Percentiles rank a stretch among this genome's conserved stretches.
Conservation (phyloP, 2,888 invertebrate species). For the Synergus itoensis region DNA sequence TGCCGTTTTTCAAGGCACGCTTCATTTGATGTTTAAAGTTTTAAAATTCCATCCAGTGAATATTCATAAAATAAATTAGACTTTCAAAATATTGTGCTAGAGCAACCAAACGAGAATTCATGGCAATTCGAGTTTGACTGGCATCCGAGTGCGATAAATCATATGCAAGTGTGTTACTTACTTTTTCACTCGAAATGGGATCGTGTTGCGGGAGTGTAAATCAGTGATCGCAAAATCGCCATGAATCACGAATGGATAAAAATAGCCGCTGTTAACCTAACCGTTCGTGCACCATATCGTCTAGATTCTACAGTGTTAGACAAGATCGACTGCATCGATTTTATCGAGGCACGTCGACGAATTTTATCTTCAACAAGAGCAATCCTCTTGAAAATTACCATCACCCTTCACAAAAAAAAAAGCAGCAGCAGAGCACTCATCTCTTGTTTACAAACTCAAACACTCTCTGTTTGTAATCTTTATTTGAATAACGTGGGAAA, state of each 20-base stretch:
- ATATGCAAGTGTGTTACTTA: conserved; percentile 1
- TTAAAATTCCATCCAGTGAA: neutral
- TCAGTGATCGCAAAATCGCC: neutral
- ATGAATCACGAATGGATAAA: conserved; percentile 10
- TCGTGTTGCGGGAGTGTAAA: neutral
- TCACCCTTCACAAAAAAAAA: neutral
- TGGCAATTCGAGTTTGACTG: neutral
- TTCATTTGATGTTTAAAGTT: neutral
- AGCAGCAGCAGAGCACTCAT: neutral
- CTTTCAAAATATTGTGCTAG: neutral
- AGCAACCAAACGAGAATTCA: neutral
- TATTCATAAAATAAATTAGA: neutral
- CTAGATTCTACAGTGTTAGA: neutral
- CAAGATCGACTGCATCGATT: conserved; percentile 1
- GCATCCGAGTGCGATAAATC: conserved; percentile 12
- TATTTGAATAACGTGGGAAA: neutral
- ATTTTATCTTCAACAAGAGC: neutral
- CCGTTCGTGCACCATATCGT: neutral
- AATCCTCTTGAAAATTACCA: conserved; percentile 11
- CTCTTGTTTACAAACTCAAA: neutral
- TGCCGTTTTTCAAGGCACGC: too few relatives aligned
- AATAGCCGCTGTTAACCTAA: neutral
- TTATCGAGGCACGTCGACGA: neutral
- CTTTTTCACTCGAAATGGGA: conserved; percentile 6
- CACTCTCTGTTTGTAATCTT: neutral